Percentiles rank a stretch among this genome's conserved stretches.
phyloP scores from a whole-genome alignment of 2,888 invertebrate genomes.

The Drosophila rubida region DNA sequence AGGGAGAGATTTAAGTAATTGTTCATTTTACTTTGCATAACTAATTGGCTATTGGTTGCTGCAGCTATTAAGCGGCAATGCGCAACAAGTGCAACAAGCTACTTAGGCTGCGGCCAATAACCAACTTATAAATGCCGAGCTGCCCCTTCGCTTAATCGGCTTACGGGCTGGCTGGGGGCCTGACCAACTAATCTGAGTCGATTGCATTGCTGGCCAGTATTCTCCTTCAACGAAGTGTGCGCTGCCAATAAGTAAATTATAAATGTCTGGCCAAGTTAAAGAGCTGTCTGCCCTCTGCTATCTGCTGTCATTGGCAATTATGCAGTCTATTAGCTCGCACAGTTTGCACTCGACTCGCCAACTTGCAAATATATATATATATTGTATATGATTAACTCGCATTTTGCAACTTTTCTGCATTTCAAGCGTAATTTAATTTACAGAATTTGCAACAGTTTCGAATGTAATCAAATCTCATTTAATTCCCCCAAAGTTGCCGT shows the following conservation, averaged over 20 bases:
- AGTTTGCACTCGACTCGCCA: no score
- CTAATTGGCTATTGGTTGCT: neutral
- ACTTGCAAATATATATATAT: no score
- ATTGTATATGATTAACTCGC: no score
- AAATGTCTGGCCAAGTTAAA: neutral
- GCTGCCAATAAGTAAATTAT: neutral
- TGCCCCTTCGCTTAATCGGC: no score
- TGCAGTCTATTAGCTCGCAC: no score
- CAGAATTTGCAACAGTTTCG: neutral
- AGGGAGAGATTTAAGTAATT: neutral
- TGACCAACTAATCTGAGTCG: constrained; percentile 37
- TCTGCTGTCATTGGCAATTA: neutral
- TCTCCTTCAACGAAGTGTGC: constrained; percentile 14
- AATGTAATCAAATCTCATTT: neutral
- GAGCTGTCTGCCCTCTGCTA: neutral
- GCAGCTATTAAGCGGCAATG: neutral
- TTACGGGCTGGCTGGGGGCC: constrained; percentile 30
- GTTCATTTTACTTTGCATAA: neutral
- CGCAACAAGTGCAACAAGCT: neutral
- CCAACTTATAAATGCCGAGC: constrained; percentile 18
- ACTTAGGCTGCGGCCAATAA: constrained; percentile 7
- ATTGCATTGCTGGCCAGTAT: constrained; percentile 15
- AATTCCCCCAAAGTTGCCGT: neutral
- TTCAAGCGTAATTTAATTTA: neutral
- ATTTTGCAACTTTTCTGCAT: neutral